A percentile compares a stretch with the other conserved stretches of the same genome.
These are phyloP conservation scores for Sycophila texana DNA, from an alignment of 2,888 invertebrate species.

Conservation along the genomic window DNA sequence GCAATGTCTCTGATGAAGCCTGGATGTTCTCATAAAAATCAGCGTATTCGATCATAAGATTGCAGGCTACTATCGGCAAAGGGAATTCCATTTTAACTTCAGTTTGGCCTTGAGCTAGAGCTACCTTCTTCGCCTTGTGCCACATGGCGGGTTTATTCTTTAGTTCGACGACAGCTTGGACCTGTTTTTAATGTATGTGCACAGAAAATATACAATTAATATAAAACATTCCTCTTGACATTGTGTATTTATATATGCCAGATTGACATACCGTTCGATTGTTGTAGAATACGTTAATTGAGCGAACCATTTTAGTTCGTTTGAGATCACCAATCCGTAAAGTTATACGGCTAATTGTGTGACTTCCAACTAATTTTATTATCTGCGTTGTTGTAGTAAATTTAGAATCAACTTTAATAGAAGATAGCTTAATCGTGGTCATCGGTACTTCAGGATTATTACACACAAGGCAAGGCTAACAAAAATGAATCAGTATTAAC, in stretches of 20 bases:
- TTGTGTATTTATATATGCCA: neutral
- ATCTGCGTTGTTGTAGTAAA: slow-evolving; percentile 99
- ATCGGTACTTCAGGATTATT: slow-evolving; percentile 97
- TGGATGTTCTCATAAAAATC: slow-evolving; percentile 98
- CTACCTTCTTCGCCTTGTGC: slow-evolving; percentile 97
- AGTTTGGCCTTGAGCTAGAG: slow-evolving; percentile 92
- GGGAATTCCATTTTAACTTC: slow-evolving; percentile 98
- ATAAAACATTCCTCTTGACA: neutral
- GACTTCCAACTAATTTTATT: slow-evolving; percentile 95
- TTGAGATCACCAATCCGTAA: slow-evolving; percentile 96
- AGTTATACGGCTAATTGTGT: slow-evolving; percentile 95
- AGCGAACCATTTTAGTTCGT: slow-evolving; percentile 97
- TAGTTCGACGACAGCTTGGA: slow-evolving; percentile 95
- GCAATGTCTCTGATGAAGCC: slow-evolving; percentile 93
- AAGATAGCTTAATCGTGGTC: slow-evolving; percentile 92
- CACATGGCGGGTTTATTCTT: slow-evolving; percentile 97
- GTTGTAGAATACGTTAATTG: slow-evolving; percentile 97
- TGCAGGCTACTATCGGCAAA: slow-evolving; percentile 97
- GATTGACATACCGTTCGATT: slow-evolving; percentile 87
- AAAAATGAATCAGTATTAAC: neutral
- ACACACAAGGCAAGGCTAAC: slow-evolving; percentile 92
- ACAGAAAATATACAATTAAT: neutral
- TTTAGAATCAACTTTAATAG: slow-evolving; percentile 96
- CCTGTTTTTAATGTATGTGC: slow-evolving; percentile 10
- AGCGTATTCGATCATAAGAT: slow-evolving; percentile 98